A percentile compares a stretch with the other conserved stretches of the same genome.
phyloP scores from a whole-genome alignment of 2,888 invertebrate genomes.

The Eutolmus rufibarbis region DNA sequence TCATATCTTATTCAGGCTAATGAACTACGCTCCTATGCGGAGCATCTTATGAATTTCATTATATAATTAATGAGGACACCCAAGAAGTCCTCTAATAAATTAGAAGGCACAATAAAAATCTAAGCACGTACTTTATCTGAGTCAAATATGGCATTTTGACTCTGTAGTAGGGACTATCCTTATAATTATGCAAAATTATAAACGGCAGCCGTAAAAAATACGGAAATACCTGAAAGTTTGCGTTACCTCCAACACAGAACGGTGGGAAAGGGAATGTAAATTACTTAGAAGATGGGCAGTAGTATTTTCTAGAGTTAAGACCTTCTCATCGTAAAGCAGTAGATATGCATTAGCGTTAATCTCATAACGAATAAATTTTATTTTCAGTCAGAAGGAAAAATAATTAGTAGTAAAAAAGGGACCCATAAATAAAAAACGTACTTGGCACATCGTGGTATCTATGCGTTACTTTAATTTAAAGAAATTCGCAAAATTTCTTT shows the following conservation, averaged over 20 bases:
- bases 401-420: background rate
- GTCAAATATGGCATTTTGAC: background rate
- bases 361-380: background rate
- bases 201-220: background rate
- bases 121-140: background rate
- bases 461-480: background rate
- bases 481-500: background rate
- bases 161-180: background rate
- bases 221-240: background rate
- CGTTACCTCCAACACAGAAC: background rate
- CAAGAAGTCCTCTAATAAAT: constrained; percentile 8
- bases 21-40: background rate
- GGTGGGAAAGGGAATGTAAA: background rate
- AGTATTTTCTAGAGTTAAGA: background rate
- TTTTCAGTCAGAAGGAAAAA: background rate
- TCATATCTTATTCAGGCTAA: background rate
- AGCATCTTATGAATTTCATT: constrained; percentile 11
- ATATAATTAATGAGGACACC: constrained; percentile 5
- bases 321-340: background rate
- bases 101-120: background rate
- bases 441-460: background rate
- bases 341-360: background rate
- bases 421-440: background rate
- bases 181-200: background rate
- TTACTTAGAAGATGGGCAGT: background rate